Evolutionary conservation across 2,797 vertebrate species (phyloP).

Genomic region (Poecilia gillii): DNA sequence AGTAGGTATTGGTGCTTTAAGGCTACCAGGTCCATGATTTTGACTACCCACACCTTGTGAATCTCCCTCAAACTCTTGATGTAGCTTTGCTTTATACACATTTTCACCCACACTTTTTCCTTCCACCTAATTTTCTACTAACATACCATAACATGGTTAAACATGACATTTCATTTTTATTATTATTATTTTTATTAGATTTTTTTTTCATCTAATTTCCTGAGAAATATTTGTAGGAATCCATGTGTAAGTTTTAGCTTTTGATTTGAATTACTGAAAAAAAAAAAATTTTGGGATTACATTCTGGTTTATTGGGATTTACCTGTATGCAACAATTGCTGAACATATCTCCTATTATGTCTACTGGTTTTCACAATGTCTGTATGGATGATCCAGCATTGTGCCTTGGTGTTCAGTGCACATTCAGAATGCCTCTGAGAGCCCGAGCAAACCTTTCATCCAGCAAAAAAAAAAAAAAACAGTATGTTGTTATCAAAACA

Average conservation of each 20-base stretch:
- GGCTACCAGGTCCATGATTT: not conserved
- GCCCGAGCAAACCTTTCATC: slow-evolving; percentile 42
- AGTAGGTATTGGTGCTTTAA: not conserved
- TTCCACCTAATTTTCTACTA: not conserved
- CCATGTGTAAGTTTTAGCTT: not conserved
- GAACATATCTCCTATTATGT: not conserved
- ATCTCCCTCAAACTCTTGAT: not conserved
- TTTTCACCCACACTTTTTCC: not conserved
- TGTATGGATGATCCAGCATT: slow-evolving; percentile 5
- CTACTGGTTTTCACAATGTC: slow-evolving; percentile 1
- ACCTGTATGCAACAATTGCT: not conserved
- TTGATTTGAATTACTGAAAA: not conserved
- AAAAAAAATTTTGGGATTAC: not conserved
- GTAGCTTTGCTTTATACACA: not conserved
- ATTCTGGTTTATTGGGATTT: not conserved
- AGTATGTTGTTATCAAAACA: slow-evolving; percentile 34
- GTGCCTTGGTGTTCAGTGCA: slow-evolving; percentile 20
- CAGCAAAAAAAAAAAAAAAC: slow-evolving; percentile 32
- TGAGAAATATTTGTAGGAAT: not conserved
- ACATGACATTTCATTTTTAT: not conserved
- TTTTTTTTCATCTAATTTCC: not conserved
- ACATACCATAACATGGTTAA: not conserved
- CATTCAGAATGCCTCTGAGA: slow-evolving; percentile 20
- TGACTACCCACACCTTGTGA: not conserved
- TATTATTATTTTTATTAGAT: not conserved